Evolutionary conservation across 35 echinoderm and acorn worm species (phyloP).

Genomic region (Amphiura filiformis): DNA sequence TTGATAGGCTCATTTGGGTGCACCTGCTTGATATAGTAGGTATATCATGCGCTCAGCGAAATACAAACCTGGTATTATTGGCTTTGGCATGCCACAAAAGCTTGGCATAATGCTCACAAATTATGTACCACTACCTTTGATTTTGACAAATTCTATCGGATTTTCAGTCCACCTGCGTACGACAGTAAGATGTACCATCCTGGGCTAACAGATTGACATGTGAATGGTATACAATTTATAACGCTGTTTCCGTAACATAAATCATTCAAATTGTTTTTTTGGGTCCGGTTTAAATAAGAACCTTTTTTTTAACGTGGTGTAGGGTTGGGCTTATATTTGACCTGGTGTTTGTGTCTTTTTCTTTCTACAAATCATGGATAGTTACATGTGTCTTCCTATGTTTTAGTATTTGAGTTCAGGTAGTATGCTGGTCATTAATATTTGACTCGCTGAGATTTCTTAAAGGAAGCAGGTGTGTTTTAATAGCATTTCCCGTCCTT

Average conservation of each 20-base stretch:
- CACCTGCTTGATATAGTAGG: not conserved
- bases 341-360: no score
- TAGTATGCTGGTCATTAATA: no score
- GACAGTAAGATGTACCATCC: not conserved
- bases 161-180: not conserved
- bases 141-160: not conserved
- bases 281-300: not conserved
- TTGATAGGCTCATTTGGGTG: not conserved
- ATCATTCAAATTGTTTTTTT: conserved; percentile 1
- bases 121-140: not conserved
- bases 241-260: not conserved
- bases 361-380: no score
- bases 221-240: conserved; percentile 7
- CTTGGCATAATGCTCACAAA: not conserved
- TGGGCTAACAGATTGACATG: not conserved
- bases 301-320: no score
- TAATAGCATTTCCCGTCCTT: no score
- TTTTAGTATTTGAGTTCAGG: no score
- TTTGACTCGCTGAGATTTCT: no score
- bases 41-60: not conserved
- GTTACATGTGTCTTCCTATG: no score
- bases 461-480: no score
- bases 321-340: no score
- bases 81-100: not conserved
- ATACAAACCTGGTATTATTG: not conserved